Evolutionary conservation across 2,797 vertebrate genomes (phyloP), one percentile per base, ranked within the genome.

Genomic region (Coccyzus lansbergi): DNA sequence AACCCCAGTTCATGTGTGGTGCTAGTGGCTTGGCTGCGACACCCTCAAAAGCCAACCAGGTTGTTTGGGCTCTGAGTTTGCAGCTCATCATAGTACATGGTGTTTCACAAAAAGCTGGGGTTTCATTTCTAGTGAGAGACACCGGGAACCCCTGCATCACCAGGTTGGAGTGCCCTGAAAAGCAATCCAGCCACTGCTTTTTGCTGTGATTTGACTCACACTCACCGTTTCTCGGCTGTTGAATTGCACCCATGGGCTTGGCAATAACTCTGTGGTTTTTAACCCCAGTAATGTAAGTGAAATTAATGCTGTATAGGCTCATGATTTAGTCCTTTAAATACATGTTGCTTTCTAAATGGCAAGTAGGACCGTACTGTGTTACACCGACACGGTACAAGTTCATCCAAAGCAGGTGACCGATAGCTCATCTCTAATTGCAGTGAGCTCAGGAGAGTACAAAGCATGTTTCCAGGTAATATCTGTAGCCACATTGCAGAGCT

Each of bases 401-500:
- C 25, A 48, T 83, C 36, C 71, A 29, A n/a, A 59, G 71, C 28
- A 79, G 83, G 72, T 48, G 16, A 44, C 52, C 3, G 0, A 2
- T 74, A 89, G 55, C 17, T 72, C 33, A 8, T 15, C 29, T n/a
- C 26, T 48, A 52, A 58, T 9, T 71, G 82, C 44, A 72, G 38
- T 0, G 1, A 65, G 59, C 31, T 36, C 74, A 21, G 64, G 9
- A 31, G 40, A 59, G 12, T 20, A 16, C 5, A 40, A 83, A 93
- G 42, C 34, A 34, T 51, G 15, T 58, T 40, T 72, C 86, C 94
- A 92, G 71, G 88, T 79, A 52, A 62, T 12, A 74, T 94, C 88
- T 96, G 94, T 94, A 96, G 90, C 72, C 5, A 36, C 88, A 95
- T 94, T 71, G 95, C 80, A 58, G 94, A 92, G 62, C 97, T 85